Conservation (phyloP, 2,797 vertebrate species). For the Tenualosa ilisha region DNA sequence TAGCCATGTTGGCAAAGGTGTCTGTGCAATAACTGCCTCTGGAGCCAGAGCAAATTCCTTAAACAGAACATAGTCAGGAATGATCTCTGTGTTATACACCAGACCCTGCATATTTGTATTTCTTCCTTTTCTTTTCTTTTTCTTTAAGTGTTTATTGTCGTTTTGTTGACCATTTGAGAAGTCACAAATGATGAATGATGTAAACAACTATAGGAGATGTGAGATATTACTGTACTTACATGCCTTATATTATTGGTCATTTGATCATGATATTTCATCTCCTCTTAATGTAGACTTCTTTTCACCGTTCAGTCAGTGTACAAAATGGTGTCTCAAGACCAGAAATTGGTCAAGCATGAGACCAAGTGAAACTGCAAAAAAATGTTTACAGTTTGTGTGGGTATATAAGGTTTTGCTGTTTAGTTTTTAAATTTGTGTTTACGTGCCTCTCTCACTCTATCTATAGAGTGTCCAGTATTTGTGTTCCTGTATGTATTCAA, state of each 20-base stretch:
- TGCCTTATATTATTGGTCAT: conserved; percentile 14
- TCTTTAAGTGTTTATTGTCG: background rate
- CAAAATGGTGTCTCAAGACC: background rate
- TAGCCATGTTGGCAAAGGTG: too few relatives aligned
- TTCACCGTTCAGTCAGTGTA: background rate
- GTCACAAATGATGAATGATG: background rate
- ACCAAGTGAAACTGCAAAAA: conserved; percentile 1
- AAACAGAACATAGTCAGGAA: too few relatives aligned
- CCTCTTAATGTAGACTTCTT: background rate
- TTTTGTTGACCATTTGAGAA: background rate
- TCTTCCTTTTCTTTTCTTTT: background rate
- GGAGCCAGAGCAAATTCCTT: too few relatives aligned
- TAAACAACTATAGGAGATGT: background rate
- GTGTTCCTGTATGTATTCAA: background rate
- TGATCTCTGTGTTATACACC: background rate
- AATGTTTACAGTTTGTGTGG: conserved; percentile 16
- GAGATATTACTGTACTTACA: background rate
- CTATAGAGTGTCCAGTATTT: conserved; percentile 6
- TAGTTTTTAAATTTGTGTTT: conserved; percentile 17
- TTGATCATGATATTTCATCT: background rate
- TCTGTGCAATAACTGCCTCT: too few relatives aligned
- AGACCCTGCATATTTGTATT: background rate
- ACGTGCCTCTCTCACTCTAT: conserved; percentile 7
- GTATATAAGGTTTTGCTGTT: background rate
- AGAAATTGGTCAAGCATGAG: background rate